Base-by-base conservation (phyloP, 2,113 vertebrate species). In the Phodopus roborovskii region DNA sequence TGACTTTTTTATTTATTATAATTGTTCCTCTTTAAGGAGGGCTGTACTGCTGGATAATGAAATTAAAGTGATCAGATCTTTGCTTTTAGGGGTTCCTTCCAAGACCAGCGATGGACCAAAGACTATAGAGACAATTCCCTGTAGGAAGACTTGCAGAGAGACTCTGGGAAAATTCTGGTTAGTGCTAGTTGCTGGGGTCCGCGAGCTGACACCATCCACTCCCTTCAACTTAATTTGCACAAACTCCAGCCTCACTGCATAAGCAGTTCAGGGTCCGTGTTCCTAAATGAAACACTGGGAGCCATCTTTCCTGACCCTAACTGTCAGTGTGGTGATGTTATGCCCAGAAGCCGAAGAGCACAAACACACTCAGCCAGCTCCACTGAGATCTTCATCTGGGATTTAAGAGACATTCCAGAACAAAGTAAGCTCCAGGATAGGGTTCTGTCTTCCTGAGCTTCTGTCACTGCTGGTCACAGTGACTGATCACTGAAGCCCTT, bases 401-500 rank as follows among this genome's bases (percentile, higher is more conserved):
- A 60, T 24, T n/a, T 39, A 79, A 64, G 30, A 30, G 58, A 77
- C 24, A 53, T 45, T 24, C n/a, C 28, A 88, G 42, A 36, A n/a
- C 3, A 11, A 70, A 39, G 73, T 33, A 71, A 73, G 15, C 56
- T 24, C 48, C 7, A 2, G n/a, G 13, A 15, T 26, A 3, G 17
- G 58, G 4, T 9, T 81, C 58, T 33, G 13, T 50, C 79, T 15
- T 30, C 36, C 50, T 4, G 1, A 74, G 58, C 15, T 50, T 83
- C 83, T 42, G 39, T 53, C 15, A 1, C 62, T 48, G 30, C 2
- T 96, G 97, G 97, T 97, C 96, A 95, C 91, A 86, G 93, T 95
- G 22, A 33, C 91, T 97, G 90, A 95, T 97, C 97, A 91, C 95
- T 94, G 26, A 85, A 92, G 91, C 70, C 97, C 90, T 91, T 48